phyloP scores from a whole-genome alignment of 2,113 vertebrate genomes.

The Galbula dea region DNA sequence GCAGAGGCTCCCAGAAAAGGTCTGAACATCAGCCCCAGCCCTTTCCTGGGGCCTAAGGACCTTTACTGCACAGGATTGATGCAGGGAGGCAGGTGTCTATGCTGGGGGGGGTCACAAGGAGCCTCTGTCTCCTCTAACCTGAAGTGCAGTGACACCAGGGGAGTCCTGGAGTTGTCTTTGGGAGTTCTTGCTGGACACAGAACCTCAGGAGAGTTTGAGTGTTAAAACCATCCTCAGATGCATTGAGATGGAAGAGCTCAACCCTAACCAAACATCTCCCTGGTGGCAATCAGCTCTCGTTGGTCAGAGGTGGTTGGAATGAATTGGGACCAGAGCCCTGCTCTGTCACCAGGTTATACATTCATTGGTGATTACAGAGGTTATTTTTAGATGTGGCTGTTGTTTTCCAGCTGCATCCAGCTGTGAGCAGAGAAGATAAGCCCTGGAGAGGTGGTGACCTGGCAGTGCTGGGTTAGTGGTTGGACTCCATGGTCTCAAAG shows the following conservation, averaged over 20 bases:
- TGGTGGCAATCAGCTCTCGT: neutral
- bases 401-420: neutral
- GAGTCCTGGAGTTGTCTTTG: neutral
- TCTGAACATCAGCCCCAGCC: neutral
- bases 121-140: neutral
- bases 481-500: neutral
- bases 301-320: neutral
- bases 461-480: neutral
- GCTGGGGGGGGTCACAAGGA: neutral
- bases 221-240: neutral
- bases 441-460: too few relatives aligned
- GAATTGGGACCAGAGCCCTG: neutral
- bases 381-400: neutral
- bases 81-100: neutral
- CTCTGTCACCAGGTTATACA: neutral
- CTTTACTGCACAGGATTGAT: neutral
- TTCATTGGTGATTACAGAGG: neutral
- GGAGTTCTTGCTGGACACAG: neutral
- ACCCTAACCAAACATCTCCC: neutral
- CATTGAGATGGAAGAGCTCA: neutral
- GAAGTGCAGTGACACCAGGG: neutral
- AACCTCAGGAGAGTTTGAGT: neutral
- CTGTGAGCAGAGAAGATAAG: neutral
- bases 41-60: neutral
- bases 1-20: conserved; percentile 29